A percentile compares a stretch with the other conserved stretches of the same genome.
These are phyloP conservation scores for Xanthia togata DNA, from an alignment of 2,888 invertebrate species.

Conservation along the genomic window DNA sequence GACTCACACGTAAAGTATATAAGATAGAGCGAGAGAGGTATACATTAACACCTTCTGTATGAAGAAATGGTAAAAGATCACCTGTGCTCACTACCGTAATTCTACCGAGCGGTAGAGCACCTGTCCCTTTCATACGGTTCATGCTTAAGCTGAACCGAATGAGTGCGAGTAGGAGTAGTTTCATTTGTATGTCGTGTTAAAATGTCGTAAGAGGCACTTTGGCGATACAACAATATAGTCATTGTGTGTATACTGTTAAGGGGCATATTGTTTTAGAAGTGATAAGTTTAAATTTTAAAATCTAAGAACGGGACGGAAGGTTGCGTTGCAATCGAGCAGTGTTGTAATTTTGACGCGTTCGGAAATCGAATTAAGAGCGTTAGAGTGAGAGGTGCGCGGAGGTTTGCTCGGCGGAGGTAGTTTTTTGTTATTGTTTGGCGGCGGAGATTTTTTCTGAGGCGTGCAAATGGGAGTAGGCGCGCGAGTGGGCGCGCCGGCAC, in stretches of 20 bases:
- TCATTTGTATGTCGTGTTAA: conserved; percentile 67
- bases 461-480: conserved; percentile 90
- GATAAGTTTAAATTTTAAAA: conserved; percentile 69
- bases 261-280: conserved; percentile 48
- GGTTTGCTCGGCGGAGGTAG: conserved; percentile 84
- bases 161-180: conserved; percentile 90
- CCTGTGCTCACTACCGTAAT: conserved; percentile 91
- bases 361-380: conserved; percentile 90
- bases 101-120: conserved; percentile 88
- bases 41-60: conserved; percentile 84
- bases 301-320: conserved; percentile 87
- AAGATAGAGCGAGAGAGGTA: conserved; percentile 80
- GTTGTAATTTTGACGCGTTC: conserved; percentile 89
- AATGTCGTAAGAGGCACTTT: conserved; percentile 70
- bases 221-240: conserved; percentile 62
- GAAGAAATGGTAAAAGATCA: conserved; percentile 89
- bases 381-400: conserved; percentile 88
- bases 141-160: conserved; percentile 88
- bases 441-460: conserved; percentile 89
- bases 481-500: conserved; percentile 89
- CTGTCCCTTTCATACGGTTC: conserved; percentile 90
- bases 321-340: conserved; percentile 86
- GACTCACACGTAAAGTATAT: conserved; percentile 53
- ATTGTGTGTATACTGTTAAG: conserved; percentile 51
- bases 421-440: conserved; percentile 89